phyloP scores from a whole-genome alignment of 2,113 vertebrate species.

The Amia ocellicauda region DNA sequence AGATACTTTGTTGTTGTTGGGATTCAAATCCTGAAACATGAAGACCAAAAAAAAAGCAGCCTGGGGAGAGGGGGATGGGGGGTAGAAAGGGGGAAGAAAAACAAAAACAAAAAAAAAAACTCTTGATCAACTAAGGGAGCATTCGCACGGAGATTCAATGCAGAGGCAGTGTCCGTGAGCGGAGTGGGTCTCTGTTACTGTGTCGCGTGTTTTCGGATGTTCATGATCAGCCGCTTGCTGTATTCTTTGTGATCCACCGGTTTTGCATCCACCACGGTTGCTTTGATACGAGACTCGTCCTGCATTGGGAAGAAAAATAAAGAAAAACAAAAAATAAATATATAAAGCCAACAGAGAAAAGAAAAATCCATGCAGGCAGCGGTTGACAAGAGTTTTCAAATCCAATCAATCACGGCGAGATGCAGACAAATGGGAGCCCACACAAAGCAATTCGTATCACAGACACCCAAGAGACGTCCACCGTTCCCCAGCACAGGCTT shows the following conservation, averaged over 20 bases:
- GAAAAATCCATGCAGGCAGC: too few relatives aligned
- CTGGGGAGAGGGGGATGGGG: too few relatives aligned
- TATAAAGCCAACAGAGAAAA: too few relatives aligned
- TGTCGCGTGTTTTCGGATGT: constrained; percentile 74
- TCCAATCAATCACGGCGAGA: too few relatives aligned
- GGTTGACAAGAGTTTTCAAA: background rate
- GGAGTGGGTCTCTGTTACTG: constrained; percentile 35
- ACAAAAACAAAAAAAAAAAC: constrained; percentile 3
- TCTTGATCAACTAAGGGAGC: background rate
- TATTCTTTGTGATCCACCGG: constrained; percentile 89
- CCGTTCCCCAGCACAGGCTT: too few relatives aligned
- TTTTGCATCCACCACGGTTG: constrained; percentile 83
- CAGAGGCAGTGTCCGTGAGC: background rate
- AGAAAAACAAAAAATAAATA: constrained; percentile 3
- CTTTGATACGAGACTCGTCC: constrained; percentile 96
- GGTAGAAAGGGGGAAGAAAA: too few relatives aligned
- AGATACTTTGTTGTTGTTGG: too few relatives aligned
- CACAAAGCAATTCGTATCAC: too few relatives aligned
- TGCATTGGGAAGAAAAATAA: constrained; percentile 44
- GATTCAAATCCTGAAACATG: too few relatives aligned
- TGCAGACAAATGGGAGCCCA: too few relatives aligned
- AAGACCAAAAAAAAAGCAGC: too few relatives aligned
- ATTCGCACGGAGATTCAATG: background rate
- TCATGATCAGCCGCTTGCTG: constrained; percentile 79
- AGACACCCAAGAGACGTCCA: too few relatives aligned